Conservation (phyloP, 2,113 vertebrate species). For the Pterocles orientalis region DNA sequence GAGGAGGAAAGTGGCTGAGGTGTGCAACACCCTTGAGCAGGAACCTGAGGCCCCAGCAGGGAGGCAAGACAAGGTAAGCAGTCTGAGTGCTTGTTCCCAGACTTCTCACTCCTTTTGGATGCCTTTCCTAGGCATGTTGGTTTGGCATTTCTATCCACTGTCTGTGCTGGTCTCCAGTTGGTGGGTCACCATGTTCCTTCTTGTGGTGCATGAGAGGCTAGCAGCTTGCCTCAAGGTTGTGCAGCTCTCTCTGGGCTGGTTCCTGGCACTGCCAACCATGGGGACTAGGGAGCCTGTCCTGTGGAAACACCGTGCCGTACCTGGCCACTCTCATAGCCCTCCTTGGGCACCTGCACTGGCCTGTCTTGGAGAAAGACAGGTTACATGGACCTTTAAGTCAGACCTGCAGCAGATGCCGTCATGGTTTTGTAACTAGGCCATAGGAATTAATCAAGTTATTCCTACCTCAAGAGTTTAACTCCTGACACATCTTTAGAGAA, state of each 20-base stretch:
- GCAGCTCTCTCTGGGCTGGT: background rate
- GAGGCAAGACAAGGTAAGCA: background rate
- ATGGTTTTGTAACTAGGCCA: background rate
- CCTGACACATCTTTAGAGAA: background rate
- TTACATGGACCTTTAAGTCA: background rate
- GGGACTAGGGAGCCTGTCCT: fast-evolving
- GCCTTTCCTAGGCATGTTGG: background rate
- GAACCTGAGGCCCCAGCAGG: fast-evolving
- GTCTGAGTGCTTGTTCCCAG: background rate
- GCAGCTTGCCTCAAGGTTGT: background rate
- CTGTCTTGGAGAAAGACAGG: background rate
- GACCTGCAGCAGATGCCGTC: background rate
- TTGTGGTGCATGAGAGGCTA: too few species aligned
- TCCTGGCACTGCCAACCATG: background rate
- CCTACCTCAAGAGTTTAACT: background rate
- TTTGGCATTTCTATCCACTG: background rate
- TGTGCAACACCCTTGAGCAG: background rate
- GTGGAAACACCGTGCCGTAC: background rate
- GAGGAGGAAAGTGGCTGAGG: background rate
- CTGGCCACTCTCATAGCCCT: background rate
- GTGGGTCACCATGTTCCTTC: background rate
- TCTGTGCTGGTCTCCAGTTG: background rate
- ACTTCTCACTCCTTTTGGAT: background rate
- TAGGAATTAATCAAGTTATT: background rate
- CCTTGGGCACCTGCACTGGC: background rate